phyloP scores from a whole-genome alignment of 1,140 invertebrate genomes.

The Lepidurus arcticus region DNA sequence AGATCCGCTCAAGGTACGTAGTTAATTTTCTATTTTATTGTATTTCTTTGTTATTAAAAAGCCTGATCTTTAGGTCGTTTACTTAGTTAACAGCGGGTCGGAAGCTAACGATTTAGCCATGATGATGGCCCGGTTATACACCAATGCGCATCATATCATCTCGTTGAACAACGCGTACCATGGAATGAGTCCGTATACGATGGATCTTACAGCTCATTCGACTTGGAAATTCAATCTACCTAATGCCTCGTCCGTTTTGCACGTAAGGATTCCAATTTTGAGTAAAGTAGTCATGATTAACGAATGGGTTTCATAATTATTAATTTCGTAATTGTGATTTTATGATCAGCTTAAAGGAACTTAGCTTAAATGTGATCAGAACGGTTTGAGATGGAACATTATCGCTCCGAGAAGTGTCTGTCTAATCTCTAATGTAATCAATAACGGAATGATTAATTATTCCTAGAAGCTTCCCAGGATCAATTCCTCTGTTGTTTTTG shows the following conservation, averaged over 20 bases:
- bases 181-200: slow-evolving; percentile 74
- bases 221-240: slow-evolving; percentile 72
- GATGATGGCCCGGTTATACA: slow-evolving; percentile 75
- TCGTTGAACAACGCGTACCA: slow-evolving; percentile 81
- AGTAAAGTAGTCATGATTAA: background rate
- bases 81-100: slow-evolving; percentile 92
- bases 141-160: slow-evolving; percentile 75
- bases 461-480: too few species aligned
- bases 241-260: slow-evolving; percentile 69
- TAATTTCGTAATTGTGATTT: slow-evolving; percentile 23
- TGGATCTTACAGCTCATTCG: slow-evolving; percentile 73
- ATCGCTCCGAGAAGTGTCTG: too few species aligned
- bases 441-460: too few species aligned
- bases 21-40: slow-evolving; percentile 15
- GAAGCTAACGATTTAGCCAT: slow-evolving; percentile 95
- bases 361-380: too few species aligned
- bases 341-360: background rate
- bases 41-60: background rate
- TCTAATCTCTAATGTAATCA: too few species aligned
- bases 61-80: slow-evolving; percentile 59
- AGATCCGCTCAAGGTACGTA: slow-evolving; percentile 67
- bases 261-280: slow-evolving; percentile 57
- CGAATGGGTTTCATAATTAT: slow-evolving; percentile 18
- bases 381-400: too few species aligned
- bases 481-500: too few species aligned